Evolutionary conservation across 2,888 invertebrate species (phyloP).

Genomic region (Pyrgus malvae): DNA sequence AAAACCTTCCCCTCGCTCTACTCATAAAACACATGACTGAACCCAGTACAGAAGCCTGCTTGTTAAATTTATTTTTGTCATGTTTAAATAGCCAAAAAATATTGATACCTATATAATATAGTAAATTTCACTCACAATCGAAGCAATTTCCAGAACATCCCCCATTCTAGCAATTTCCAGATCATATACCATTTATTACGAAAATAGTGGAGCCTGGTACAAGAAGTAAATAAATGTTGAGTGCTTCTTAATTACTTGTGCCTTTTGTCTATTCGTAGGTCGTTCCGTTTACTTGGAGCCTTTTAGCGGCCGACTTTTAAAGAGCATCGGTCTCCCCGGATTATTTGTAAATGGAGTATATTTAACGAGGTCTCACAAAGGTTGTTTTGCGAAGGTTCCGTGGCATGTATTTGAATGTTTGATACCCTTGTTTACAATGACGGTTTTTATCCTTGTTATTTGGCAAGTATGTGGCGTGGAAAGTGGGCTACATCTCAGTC

Average conservation of each 20-base stretch:
- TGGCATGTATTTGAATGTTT: slow-evolving; percentile 35
- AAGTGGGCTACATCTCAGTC: slow-evolving; percentile 64
- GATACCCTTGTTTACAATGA: slow-evolving; percentile 56
- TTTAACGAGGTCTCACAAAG: slow-evolving; percentile 2
- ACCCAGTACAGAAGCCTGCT: no score
- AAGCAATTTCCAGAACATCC: background rate
- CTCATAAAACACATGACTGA: no score
- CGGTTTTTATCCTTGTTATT: slow-evolving; percentile 59
- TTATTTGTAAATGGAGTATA: slow-evolving; percentile 11
- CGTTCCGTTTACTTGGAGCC: slow-evolving; percentile 3
- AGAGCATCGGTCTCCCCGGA: slow-evolving; percentile 3
- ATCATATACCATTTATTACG: no score
- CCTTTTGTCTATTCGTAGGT: slow-evolving; percentile 14
- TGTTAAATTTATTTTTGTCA: no score
- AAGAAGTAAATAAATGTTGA: slow-evolving; percentile 20
- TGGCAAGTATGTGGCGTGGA: slow-evolving; percentile 55
- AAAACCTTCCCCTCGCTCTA: no score
- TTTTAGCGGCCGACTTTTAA: slow-evolving; percentile 22
- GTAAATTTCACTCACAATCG: no score
- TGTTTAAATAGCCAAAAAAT: no score
- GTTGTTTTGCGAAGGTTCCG: background rate
- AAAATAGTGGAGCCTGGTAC: background rate
- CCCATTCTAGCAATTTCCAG: no score
- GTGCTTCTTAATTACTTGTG: slow-evolving; percentile 19
- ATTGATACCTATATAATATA: no score